Conservation (phyloP, 2,113 vertebrate genomes). For the Ornithorhynchus anatinus region DNA sequence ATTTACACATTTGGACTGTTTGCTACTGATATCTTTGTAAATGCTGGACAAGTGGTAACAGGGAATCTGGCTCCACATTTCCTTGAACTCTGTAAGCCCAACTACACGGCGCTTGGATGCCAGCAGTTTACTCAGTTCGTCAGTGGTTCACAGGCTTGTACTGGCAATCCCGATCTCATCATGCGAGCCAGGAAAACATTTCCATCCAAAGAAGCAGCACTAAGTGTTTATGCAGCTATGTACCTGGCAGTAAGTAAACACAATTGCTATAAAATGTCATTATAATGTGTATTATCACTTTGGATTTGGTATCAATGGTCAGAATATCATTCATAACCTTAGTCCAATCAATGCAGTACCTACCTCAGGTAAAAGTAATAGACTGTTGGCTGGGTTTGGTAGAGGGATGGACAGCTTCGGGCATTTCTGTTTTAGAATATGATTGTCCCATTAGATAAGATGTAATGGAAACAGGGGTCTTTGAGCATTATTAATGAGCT, state of each 20-base stretch:
- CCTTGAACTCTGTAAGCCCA: slow-evolving; percentile 95
- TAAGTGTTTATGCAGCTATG: slow-evolving; percentile 91
- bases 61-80: slow-evolving; percentile 97
- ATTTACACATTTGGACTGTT: slow-evolving; percentile 97
- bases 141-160: slow-evolving; percentile 92
- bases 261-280: not conserved
- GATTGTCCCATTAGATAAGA: not conserved
- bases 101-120: slow-evolving; percentile 95
- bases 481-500: not conserved
- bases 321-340: not conserved
- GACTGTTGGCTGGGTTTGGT: slow-evolving; percentile 8
- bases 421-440: slow-evolving; percentile 2
- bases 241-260: slow-evolving; percentile 94
- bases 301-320: not conserved
- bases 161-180: slow-evolving; percentile 92
- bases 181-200: slow-evolving; percentile 93
- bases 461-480: not conserved
- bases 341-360: not conserved
- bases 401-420: not conserved
- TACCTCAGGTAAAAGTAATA: too few relatives aligned
- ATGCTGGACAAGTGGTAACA: slow-evolving; percentile 97
- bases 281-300: not conserved
- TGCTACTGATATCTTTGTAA: slow-evolving; percentile 98
- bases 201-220: slow-evolving; percentile 98
- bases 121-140: slow-evolving; percentile 94